phyloP scores from a whole-genome alignment of 1,140 invertebrate genomes.

The Gryon sp. region DNA sequence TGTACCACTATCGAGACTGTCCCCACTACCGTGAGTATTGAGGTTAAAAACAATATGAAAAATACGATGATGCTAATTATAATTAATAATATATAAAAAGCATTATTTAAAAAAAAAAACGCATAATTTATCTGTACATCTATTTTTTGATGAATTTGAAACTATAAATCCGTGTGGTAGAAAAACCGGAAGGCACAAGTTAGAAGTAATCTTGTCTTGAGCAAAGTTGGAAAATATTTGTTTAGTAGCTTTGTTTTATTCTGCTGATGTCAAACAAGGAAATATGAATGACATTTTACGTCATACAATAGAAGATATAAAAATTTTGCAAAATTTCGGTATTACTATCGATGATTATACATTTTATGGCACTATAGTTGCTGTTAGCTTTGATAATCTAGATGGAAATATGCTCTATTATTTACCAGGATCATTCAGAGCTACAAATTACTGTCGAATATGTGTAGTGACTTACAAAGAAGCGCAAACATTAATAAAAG shows the following conservation, averaged over 20 bases:
- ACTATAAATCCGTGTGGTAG: conserved; percentile 34
- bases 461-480: conserved; percentile 36
- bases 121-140: conserved; percentile 3
- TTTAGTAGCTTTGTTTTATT: conserved; percentile 42
- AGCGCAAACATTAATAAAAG: conserved; percentile 2
- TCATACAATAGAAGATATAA: conserved; percentile 39
- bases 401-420: conserved; percentile 47
- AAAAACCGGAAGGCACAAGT: conserved; percentile 46
- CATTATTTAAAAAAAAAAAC: conserved; percentile 1
- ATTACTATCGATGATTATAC: background rate
- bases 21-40: no score
- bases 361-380: conserved; percentile 20
- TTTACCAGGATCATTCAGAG: conserved; percentile 42
- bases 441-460: conserved; percentile 46
- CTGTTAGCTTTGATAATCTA: conserved; percentile 47
- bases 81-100: no score
- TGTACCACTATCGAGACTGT: no score
- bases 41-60: no score
- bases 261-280: conserved; percentile 17
- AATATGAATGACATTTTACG: conserved; percentile 33
- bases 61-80: no score
- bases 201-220: conserved; percentile 42
- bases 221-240: conserved; percentile 37
- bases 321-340: no score
- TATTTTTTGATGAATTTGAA: conserved; percentile 51